phyloP scores from a whole-genome alignment of 1,140 invertebrate genomes.

The Sesamia nonagrioides region DNA sequence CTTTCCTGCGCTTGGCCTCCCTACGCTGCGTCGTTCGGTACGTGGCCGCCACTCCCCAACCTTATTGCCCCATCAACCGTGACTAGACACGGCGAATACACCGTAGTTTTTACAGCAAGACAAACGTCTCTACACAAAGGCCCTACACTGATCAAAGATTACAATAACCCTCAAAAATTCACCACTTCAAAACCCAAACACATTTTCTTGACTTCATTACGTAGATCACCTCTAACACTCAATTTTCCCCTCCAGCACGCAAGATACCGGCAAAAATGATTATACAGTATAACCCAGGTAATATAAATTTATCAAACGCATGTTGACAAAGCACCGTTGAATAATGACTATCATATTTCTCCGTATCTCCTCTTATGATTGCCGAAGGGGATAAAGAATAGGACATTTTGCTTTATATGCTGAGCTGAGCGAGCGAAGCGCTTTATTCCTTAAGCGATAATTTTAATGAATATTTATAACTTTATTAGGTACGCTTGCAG shows the following conservation, averaged over 20 bases:
- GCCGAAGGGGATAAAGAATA: slow-evolving; percentile 78
- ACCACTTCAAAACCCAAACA: neutral
- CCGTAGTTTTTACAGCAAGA: no score
- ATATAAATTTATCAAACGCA: slow-evolving; percentile 74
- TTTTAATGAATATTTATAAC: slow-evolving; percentile 83
- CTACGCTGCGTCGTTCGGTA: no score
- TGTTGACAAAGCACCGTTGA: slow-evolving; percentile 77
- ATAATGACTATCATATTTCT: slow-evolving; percentile 78
- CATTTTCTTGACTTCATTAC: slow-evolving; percentile 34
- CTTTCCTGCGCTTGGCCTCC: no score
- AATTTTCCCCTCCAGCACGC: slow-evolving; percentile 3
- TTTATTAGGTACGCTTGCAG: slow-evolving; percentile 65
- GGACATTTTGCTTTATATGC: slow-evolving; percentile 76
- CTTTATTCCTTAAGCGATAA: slow-evolving; percentile 69
- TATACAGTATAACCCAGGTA: slow-evolving; percentile 65
- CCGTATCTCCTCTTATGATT: slow-evolving; percentile 77
- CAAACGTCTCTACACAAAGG: no score
- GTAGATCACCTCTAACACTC: neutral
- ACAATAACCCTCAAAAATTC: neutral
- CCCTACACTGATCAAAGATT: no score
- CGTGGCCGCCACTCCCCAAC: no score
- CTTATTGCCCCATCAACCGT: no score
- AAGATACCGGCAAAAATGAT: slow-evolving; percentile 38
- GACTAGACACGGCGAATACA: no score
- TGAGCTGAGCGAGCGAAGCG: slow-evolving; percentile 65